Conservation (phyloP, 2,113 vertebrate genomes). For the Sterrhoptilus dennistouni region DNA sequence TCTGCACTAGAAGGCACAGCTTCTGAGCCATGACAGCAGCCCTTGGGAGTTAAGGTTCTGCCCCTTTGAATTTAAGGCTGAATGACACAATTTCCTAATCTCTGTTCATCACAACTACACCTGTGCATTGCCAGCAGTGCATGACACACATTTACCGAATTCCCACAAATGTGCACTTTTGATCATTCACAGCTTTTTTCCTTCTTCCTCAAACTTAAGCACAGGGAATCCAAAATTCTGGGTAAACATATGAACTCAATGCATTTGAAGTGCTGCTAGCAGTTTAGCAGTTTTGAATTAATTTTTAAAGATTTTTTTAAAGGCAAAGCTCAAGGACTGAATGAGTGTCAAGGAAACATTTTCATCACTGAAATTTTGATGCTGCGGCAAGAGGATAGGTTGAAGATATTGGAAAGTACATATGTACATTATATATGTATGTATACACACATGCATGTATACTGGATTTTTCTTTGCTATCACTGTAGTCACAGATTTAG, state of each 20-base stretch:
- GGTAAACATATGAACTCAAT: not conserved
- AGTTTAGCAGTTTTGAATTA: not conserved
- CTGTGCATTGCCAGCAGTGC: not conserved
- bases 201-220: not conserved
- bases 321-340: not conserved
- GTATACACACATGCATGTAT: fast-evolving
- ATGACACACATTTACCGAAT: not conserved
- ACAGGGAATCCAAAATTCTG: not conserved
- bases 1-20: not conserved
- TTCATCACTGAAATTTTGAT: not conserved
- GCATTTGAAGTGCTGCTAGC: not conserved
- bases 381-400: not conserved
- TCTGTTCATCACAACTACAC: not conserved
- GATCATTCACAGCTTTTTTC: not conserved
- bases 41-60: not conserved
- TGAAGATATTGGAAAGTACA: not conserved
- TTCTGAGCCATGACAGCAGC: not conserved
- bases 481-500: not conserved
- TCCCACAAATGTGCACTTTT: not conserved
- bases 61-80: not conserved
- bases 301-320: no score
- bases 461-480: not conserved
- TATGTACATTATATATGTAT: not conserved
- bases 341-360: not conserved
- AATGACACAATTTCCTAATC: not conserved